Evolutionary conservation across 1,140 invertebrate species (phyloP), one percentile per base, ranked within the genome.

Genomic region (Calycopis cecrops): DNA sequence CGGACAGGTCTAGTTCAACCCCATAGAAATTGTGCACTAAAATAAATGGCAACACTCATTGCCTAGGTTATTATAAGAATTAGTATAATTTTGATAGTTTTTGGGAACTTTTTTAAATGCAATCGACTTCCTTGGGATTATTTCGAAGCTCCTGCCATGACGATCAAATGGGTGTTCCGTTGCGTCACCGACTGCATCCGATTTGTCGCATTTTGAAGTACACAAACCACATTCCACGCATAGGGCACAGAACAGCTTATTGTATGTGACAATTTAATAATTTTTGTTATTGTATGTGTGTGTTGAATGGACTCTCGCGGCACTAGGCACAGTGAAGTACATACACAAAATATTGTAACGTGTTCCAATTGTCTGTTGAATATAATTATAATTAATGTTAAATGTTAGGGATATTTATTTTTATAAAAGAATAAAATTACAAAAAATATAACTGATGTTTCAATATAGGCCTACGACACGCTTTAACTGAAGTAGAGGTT

Each of bases 381-480:
- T 12, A 17, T 44, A 44, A 14, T 44, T 28, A 16, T 44, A 44
- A 14, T 16, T 18, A 44, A 44, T 44, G 40, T 34, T 49, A 49
- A 6, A 33, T 33, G 9, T 28, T 33, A 28, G 18, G 33, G 21
- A 49, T 49, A 33, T 34, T 34, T 49, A 49, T 49, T 28, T 33
- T 34, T 28, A 33, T 49, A 33, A 49, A 49, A 48, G 21, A 34
- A 49, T 33, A 49, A 49, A 28, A 49, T 49, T 49, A 28, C 48
- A 33, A 28, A 33, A 34, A 49, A 8, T 44, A 44, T 14, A 34
- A 49, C 37, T 0, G 47, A 28, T 11, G 21, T 44, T 44, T 44
- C 40, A 17, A 44, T 44, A 14, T 14, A 16, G 40, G 40, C 40
- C 40, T 44, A 16, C 9, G 9, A 10, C 16, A 48, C 11, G 47